A percentile compares a stretch with the other conserved stretches of the same genome.
Conservation (phyloP, 2,113 vertebrate species). For the Tamias sibiricus region DNA sequence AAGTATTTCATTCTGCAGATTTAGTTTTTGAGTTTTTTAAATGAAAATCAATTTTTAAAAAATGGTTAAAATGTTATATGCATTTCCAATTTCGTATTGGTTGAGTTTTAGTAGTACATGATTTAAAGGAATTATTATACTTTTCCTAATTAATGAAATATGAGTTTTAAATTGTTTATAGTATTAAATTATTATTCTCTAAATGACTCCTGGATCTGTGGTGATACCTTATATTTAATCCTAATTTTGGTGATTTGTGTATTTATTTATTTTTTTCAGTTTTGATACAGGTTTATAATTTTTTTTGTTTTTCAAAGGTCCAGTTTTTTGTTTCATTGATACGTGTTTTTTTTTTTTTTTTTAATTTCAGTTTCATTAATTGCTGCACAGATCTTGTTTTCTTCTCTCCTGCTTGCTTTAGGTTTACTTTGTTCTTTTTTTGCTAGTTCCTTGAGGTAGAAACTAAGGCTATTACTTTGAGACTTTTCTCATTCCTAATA, state of each 20-base stretch:
- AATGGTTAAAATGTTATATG: too few relatives aligned
- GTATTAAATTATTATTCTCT: neutral
- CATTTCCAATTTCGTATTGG: neutral
- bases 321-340: neutral
- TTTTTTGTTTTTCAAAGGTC: neutral
- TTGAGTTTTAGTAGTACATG: neutral
- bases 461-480: too few relatives aligned
- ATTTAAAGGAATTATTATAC: neutral
- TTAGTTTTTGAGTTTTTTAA: neutral
- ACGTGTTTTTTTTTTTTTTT: neutral
- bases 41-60: neutral
- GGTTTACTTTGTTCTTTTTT: too few relatives aligned
- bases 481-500: too few relatives aligned
- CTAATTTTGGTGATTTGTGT: neutral
- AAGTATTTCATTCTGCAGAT: neutral
- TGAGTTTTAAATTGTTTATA: neutral
- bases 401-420: neutral
- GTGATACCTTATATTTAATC: neutral
- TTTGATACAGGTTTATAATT: neutral
- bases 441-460: too few relatives aligned
- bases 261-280: neutral
- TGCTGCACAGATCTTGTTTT: neutral
- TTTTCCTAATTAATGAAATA: neutral
- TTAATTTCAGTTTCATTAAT: neutral
- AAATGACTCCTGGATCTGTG: neutral